phyloP scores from a whole-genome alignment of 2,888 invertebrate genomes.

The Gnatocerus cornutus region DNA sequence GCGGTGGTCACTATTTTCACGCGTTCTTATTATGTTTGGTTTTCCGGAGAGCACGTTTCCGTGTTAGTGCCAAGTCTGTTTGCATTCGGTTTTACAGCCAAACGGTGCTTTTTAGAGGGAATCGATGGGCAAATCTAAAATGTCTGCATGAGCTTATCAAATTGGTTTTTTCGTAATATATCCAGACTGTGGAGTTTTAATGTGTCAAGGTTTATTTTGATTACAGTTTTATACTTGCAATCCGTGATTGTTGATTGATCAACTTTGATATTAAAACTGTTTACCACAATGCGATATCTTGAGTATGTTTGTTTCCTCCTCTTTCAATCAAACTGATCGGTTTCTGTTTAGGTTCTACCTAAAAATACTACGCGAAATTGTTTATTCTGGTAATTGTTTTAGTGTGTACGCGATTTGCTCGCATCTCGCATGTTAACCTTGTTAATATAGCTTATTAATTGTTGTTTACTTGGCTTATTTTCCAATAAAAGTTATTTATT shows the following conservation, averaged over 20 bases:
- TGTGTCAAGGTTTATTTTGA: background rate
- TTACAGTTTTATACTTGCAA: no score
- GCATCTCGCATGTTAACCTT: background rate
- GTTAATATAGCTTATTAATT: background rate
- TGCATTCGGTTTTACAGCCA: background rate
- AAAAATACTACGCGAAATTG: background rate
- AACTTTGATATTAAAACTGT: no score
- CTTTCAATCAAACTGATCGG: no score
- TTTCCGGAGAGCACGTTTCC: background rate
- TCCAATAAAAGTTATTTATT: constrained; percentile 11
- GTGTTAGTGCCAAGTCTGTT: background rate
- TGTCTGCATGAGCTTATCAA: background rate
- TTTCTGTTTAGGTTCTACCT: no score
- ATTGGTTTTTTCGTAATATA: background rate
- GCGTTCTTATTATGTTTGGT: background rate
- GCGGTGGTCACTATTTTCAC: constrained; percentile 4
- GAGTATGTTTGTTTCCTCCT: no score
- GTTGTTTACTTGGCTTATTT: constrained; percentile 1
- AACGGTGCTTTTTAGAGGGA: background rate
- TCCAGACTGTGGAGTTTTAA: no score
- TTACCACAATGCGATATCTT: no score
- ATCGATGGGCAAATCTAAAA: background rate
- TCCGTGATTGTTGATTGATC: no score
- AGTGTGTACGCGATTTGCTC: background rate
- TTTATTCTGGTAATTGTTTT: no score